Evolutionary conservation across 2,888 invertebrate species (phyloP).

Genomic region (Diplolepis rosae): DNA sequence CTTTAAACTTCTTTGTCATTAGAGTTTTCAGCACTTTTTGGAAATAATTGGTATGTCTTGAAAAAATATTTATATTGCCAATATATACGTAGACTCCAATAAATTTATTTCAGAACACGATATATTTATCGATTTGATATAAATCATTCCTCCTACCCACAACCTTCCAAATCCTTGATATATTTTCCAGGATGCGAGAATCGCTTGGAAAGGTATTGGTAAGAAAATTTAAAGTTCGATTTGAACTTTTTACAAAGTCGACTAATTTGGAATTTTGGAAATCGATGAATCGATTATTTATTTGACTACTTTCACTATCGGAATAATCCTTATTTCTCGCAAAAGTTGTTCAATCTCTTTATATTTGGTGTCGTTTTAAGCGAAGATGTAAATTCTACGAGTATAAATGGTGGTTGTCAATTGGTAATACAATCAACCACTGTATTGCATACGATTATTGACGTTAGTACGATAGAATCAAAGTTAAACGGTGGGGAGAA

Average conservation of each 20-base stretch:
- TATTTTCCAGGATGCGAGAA: conserved; percentile 19
- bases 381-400: conserved; percentile 8
- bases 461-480: not conserved
- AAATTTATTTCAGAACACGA: conserved; percentile 28
- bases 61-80: conserved; percentile 10
- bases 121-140: conserved; percentile 29
- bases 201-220: conserved; percentile 15
- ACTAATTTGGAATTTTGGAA: not conserved
- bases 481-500: not conserved
- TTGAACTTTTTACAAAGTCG: not conserved
- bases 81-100: conserved; percentile 8
- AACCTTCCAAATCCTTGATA: conserved; percentile 27
- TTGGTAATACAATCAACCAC: not conserved
- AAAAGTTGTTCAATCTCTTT: too few species aligned
- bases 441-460: conserved; percentile 17
- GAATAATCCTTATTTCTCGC: too few species aligned
- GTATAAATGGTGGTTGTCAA: not conserved
- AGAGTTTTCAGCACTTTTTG: not conserved
- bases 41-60: not conserved
- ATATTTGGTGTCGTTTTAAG: not conserved
- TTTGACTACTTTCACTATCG: too few species aligned
- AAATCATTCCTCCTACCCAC: conserved; percentile 23
- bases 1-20: not conserved
- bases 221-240: conserved; percentile 11
- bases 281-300: too few species aligned